A percentile compares a stretch with the other conserved stretches of the same genome.
Conservation (phyloP, 2,888 invertebrate genomes). For the Brachyptera risi region DNA sequence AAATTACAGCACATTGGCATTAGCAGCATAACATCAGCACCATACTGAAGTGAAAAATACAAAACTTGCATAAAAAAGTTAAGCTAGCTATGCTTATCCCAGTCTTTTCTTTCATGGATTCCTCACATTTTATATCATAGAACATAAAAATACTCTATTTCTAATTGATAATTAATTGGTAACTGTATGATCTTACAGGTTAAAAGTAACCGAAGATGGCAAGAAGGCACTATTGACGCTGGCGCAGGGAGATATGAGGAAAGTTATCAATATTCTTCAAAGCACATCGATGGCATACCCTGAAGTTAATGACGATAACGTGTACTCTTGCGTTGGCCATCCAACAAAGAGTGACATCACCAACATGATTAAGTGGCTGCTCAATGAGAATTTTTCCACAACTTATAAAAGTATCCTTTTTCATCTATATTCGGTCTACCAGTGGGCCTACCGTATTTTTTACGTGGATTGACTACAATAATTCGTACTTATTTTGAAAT, state of each 20-base stretch:
- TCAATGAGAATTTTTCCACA: slow-evolving; percentile 68
- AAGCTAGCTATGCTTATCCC: no score
- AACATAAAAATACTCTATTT: not conserved
- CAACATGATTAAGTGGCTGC: slow-evolving; percentile 79
- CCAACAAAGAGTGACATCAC: slow-evolving; percentile 87
- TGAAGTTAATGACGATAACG: slow-evolving; percentile 82
- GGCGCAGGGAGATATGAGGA: slow-evolving; percentile 96
- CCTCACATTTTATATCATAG: not conserved
- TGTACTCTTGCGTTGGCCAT: slow-evolving; percentile 95
- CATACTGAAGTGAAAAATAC: no score
- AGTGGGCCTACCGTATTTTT: no score
- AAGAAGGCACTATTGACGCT: slow-evolving; percentile 82
- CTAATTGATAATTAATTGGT: not conserved
- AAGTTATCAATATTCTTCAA: slow-evolving; percentile 93
- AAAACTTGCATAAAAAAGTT: no score
- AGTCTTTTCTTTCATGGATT: no score
- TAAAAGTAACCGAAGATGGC: slow-evolving; percentile 82
- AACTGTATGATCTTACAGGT: slow-evolving; percentile 35
- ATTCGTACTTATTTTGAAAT: no score
- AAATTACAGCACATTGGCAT: no score
- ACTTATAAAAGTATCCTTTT: slow-evolving; percentile 80
- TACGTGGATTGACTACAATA: no score
- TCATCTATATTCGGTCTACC: no score
- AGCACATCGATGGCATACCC: slow-evolving; percentile 93
- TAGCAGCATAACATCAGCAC: no score